Evolutionary conservation across 2,888 invertebrate species (phyloP).

Genomic region (Craniophora ligustri): DNA sequence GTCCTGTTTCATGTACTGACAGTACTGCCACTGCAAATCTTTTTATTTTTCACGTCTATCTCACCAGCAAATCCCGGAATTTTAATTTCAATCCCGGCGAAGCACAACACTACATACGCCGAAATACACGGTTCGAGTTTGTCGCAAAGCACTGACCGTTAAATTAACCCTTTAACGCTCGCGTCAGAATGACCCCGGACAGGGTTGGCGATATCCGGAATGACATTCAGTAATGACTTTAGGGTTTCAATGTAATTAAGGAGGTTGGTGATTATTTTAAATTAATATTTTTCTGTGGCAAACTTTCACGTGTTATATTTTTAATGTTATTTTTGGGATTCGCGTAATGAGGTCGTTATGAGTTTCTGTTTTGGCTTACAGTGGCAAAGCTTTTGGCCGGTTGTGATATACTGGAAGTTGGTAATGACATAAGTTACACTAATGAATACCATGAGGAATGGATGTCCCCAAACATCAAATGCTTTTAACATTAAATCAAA

Average conservation of each 20-base stretch:
- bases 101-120: conserved; percentile 43
- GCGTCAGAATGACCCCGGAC: conserved; percentile 63
- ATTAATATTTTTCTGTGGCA: conserved; percentile 8
- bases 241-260: conserved; percentile 42
- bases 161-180: conserved; percentile 77
- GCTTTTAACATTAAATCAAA: too few species aligned
- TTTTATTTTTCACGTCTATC: not conserved
- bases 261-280: conserved; percentile 26
- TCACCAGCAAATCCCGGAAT: conserved; percentile 25
- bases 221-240: conserved; percentile 53
- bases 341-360: not conserved
- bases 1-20: not conserved
- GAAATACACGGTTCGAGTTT: conserved; percentile 46
- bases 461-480: too few species aligned
- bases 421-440: too few species aligned
- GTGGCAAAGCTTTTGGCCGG: too few species aligned
- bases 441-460: too few species aligned
- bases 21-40: conserved; percentile 1
- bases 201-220: conserved; percentile 52
- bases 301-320: conserved; percentile 19
- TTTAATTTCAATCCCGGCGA: conserved; percentile 43
- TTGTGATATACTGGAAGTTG: too few species aligned
- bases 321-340: not conserved
- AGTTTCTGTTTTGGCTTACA: too few species aligned
- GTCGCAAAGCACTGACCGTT: conserved; percentile 68